Percentiles rank a stretch among this genome's conserved stretches.
phyloP scores from a whole-genome alignment of 2,797 vertebrate genomes.

The Tadarida brasiliensis region DNA sequence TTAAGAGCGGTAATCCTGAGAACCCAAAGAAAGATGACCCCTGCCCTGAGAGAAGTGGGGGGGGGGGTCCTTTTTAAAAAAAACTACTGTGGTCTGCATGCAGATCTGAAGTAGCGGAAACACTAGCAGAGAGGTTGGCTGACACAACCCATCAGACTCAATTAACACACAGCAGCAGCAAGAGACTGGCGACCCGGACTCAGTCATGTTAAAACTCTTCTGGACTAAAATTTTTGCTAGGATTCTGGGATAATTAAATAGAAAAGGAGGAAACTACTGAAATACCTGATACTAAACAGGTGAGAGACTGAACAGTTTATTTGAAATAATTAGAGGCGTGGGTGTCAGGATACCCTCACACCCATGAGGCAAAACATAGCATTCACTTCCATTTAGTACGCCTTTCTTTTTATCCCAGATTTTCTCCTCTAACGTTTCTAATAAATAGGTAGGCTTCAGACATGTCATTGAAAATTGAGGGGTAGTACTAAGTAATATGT shows the following conservation, averaged over 20 bases:
- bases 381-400: neutral
- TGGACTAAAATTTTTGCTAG: neutral
- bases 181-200: neutral
- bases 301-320: neutral
- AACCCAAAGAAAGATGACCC: neutral
- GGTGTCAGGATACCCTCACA: neutral
- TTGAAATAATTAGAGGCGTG: neutral
- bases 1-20: neutral
- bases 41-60: neutral
- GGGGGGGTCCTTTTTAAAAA: neutral
- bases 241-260: neutral
- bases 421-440: neutral
- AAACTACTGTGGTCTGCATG: neutral
- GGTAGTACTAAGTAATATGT: neutral
- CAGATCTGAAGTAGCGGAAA: neutral
- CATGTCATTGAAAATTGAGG: neutral
- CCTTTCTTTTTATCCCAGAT: neutral
- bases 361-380: neutral
- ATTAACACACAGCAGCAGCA: neutral
- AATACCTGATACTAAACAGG: neutral
- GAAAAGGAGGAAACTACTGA: neutral
- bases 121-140: neutral
- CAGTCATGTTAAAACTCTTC: neutral
- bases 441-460: neutral
- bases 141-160: neutral